A percentile compares a stretch with the other conserved stretches of the same genome.
Conservation (phyloP, 2,797 vertebrate genomes). For the Brachymystax lenok region DNA sequence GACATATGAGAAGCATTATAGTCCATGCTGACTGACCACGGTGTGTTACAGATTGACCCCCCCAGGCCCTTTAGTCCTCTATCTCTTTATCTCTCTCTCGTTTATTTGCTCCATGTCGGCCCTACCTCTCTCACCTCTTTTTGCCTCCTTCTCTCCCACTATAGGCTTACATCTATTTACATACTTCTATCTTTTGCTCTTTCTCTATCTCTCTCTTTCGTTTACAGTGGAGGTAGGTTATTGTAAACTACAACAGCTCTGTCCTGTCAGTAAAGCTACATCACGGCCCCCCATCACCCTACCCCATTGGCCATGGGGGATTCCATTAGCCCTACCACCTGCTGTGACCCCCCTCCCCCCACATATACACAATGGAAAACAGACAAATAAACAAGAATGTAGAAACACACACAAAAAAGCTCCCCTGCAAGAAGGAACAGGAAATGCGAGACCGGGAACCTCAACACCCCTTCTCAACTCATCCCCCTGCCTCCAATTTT, state of each 20-base stretch:
- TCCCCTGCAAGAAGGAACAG: background rate
- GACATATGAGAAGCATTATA: constrained; percentile 48
- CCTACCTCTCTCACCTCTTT: constrained; percentile 11
- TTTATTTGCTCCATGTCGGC: too few relatives aligned
- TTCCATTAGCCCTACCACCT: constrained; percentile 74
- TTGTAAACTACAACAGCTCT: constrained; percentile 73
- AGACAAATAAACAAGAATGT: too few relatives aligned
- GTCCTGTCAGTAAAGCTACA: constrained; percentile 87
- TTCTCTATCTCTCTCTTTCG: background rate
- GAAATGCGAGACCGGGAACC: background rate
- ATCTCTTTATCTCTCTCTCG: too few relatives aligned
- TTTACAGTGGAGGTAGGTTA: background rate
- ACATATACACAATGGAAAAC: background rate
- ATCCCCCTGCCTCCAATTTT: constrained; percentile 2
- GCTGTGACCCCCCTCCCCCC: constrained; percentile 71
- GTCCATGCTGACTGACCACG: constrained; percentile 60
- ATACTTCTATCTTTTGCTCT: constrained; percentile 9
- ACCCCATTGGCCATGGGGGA: constrained; percentile 67
- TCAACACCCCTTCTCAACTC: background rate
- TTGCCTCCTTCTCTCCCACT: background rate
- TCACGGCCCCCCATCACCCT: constrained; percentile 62
- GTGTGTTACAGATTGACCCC: constrained; percentile 16
- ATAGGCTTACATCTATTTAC: background rate
- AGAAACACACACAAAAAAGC: background rate
- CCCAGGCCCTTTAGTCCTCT: background rate